Evolutionary conservation across 2,888 invertebrate species (phyloP).

Genomic region (Lasius platythorax): DNA sequence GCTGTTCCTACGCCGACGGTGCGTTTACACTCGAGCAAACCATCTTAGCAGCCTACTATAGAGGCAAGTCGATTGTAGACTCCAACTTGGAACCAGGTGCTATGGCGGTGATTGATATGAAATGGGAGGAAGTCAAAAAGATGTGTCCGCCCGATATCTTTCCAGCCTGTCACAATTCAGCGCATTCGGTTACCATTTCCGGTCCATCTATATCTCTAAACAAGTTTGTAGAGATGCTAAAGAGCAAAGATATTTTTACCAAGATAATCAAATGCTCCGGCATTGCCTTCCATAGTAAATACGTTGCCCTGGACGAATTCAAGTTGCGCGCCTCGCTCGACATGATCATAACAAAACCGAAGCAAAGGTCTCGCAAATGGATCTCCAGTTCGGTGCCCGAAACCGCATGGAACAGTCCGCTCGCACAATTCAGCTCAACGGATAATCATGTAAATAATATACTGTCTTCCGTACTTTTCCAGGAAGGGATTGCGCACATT

Average conservation of each 20-base stretch:
- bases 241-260: conserved; percentile 93
- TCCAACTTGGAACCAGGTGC: conserved; percentile 91
- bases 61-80: conserved; percentile 94
- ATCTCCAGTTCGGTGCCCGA: conserved; percentile 97
- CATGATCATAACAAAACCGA: conserved; percentile 93
- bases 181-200: conserved; percentile 97
- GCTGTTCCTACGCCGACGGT: conserved; percentile 98
- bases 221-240: conserved; percentile 90
- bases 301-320: conserved; percentile 95
- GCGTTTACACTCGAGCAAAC: conserved; percentile 98
- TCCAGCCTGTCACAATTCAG: conserved; percentile 98
- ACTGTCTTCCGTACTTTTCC: conserved; percentile 96
- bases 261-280: conserved; percentile 95
- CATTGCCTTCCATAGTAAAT: conserved; percentile 97
- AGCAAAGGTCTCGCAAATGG: conserved; percentile 94
- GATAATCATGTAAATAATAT: conserved; percentile 99
- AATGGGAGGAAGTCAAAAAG: conserved; percentile 93
- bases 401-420: conserved; percentile 91
- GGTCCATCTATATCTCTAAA: conserved; percentile 92
- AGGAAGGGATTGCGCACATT: conserved; percentile 94
- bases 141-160: conserved; percentile 93
- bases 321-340: conserved; percentile 92
- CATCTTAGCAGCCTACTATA: conserved; percentile 96
- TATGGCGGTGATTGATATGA: conserved; percentile 97
- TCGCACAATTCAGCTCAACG: conserved; percentile 94